These are phyloP conservation scores for Venturia canescens DNA, from an alignment of 1,140 invertebrate species.

Conservation along the genomic window DNA sequence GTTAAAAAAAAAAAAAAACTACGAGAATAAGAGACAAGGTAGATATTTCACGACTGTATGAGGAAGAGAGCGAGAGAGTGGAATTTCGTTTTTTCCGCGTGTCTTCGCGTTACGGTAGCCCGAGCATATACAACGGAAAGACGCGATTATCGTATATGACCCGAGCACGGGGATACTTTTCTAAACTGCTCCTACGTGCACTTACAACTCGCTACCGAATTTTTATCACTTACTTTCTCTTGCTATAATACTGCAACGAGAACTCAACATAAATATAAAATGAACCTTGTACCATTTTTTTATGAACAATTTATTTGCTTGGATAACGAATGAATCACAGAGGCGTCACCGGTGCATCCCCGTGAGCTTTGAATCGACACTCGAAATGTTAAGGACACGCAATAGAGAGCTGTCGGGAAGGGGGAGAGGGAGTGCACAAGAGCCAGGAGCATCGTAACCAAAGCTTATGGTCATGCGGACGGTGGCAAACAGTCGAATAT, in stretches of 20 bases:
- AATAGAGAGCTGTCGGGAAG: not conserved
- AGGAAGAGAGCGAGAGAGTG: constrained; percentile 32
- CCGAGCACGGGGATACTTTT: constrained; percentile 66
- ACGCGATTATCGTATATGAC: constrained; percentile 68
- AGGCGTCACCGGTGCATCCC: constrained; percentile 23
- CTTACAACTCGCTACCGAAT: constrained; percentile 72
- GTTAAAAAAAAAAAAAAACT: not conserved
- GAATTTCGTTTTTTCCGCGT: constrained; percentile 43
- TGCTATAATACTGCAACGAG: not conserved
- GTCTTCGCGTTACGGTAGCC: constrained; percentile 70
- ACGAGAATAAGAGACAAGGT: constrained; percentile 44
- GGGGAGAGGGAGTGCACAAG: not conserved
- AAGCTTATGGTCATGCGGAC: constrained; percentile 4
- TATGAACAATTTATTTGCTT: constrained; percentile 32
- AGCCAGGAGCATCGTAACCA: not conserved
- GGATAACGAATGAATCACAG: constrained; percentile 42
- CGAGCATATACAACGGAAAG: constrained; percentile 53
- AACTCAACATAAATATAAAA: not conserved
- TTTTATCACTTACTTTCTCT: constrained; percentile 55
- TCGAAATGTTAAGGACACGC: not conserved
- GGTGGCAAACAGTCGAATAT: constrained; percentile 69
- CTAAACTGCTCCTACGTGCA: constrained; percentile 69
- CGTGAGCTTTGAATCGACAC: not conserved
- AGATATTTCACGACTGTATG: constrained; percentile 36
- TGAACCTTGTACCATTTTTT: not conserved